Evolutionary conservation across 2,113 vertebrate genomes (phyloP).

Genomic region (Monopterus albus): DNA sequence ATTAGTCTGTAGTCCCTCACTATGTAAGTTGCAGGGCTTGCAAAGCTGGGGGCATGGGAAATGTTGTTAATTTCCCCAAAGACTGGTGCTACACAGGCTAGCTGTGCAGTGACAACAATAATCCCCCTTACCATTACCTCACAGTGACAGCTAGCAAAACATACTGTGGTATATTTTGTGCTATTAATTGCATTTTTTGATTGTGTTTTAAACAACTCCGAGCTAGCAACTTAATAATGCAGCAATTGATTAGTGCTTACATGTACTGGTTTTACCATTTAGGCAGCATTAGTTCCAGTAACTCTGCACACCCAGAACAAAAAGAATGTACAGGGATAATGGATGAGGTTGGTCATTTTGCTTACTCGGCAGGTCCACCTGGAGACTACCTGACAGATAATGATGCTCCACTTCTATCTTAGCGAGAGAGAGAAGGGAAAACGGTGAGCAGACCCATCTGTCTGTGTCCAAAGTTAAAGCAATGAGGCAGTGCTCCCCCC

Average conservation of each 20-base stretch:
- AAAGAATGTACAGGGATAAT: conserved; percentile 25
- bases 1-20: conserved; percentile 22
- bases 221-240: conserved; percentile 53
- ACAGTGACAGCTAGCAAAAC: conserved; percentile 28
- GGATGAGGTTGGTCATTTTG: conserved; percentile 37
- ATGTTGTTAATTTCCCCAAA: conserved; percentile 61
- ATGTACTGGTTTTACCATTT: conserved; percentile 29
- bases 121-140: conserved; percentile 39
- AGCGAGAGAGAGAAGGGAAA: conserved; percentile 17
- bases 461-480: conserved; percentile 59
- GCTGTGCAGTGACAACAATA: conserved; percentile 52
- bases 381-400: conserved; percentile 50
- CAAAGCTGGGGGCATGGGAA: conserved; percentile 34
- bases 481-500: conserved; percentile 37
- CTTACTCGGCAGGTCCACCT: conserved; percentile 53
- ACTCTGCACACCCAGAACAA: conserved; percentile 36
- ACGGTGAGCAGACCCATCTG: conserved; percentile 55
- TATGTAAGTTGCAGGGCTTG: conserved; percentile 22
- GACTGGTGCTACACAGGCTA: conserved; percentile 36
- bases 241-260: conserved; percentile 41
- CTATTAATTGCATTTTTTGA: conserved; percentile 71
- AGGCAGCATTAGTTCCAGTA: conserved; percentile 42
- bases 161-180: conserved; percentile 12
- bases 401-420: conserved; percentile 32
- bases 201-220: conserved; percentile 36